Base-by-base conservation (phyloP, 2,888 invertebrate species). In the Apodemia duryi region DNA sequence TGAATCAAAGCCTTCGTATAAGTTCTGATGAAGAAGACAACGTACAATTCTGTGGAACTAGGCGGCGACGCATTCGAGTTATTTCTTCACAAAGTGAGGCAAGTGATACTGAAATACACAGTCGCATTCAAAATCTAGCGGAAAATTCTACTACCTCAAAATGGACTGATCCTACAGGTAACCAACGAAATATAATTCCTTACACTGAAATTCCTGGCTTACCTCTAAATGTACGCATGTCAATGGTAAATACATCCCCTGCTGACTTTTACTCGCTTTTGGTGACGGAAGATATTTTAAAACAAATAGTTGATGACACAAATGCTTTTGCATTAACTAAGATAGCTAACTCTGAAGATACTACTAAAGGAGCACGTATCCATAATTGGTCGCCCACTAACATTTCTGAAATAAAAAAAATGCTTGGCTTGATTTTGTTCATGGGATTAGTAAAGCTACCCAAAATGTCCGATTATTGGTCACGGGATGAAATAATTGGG, bases 151-250 rank as follows among this genome's bases (percentile, higher is more conserved):
- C n/a, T n/a, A n/a, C 69, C 35, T 67, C 69, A 46, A 68, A 66
- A 63, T 70, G 70, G 71, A 68, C 69, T 63, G 61, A 72, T 21
- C 71, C 72, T 43, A 71, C 69, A 71, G 71, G 72, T 73, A 73
- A 73, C 60, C 70, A 71, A 57, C 71, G 71, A 6, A 46, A 67
- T 61, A 61, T 73, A 49, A 74, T 73, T 69, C 63, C 73, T 46
- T 74, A 71, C 68, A 74, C 73, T 67, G 72, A 73, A 70, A 66
- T 68, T 70, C 64, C 61, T 68, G 72, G 72, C 65, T 69, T 71
- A 70, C 69, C 70, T 29, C 9, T 69, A 66, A 65, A 66, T 70
- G 63, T 69, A 65, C 68, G 71, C 63, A 70, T 60, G 35, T 66
- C 66, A 21, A 71, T 71, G 70, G 67, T 54, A 66, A 54, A 54